phyloP scores from a whole-genome alignment of 2,797 vertebrate genomes.

The Eremophila alpestris region DNA sequence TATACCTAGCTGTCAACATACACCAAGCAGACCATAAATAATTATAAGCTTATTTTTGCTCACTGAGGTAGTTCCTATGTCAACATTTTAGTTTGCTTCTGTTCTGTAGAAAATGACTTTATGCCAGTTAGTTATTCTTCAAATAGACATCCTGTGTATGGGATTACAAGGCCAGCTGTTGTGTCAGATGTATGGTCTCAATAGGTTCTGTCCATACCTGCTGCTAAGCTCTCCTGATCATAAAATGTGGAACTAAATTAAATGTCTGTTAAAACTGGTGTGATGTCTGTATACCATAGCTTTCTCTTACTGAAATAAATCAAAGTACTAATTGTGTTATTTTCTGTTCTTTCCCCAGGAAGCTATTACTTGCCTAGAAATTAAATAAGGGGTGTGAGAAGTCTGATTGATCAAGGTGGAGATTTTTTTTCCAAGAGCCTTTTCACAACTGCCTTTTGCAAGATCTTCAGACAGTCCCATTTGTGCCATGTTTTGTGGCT shows the following conservation, averaged over 20 bases:
- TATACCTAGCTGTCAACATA: neutral
- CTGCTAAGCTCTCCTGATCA: neutral
- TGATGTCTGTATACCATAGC: neutral
- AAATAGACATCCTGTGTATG: neutral
- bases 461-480: conserved; percentile 45
- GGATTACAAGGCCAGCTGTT: neutral
- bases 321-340: conserved; percentile 14
- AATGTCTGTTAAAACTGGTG: neutral
- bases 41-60: neutral
- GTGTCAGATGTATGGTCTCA: neutral
- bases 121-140: neutral
- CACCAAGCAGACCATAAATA: neutral
- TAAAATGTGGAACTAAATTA: neutral
- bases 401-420: conserved; percentile 63
- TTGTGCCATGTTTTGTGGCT: conserved; percentile 81
- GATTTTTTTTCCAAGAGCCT: neutral
- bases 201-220: fast-evolving
- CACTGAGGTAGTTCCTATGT: neutral
- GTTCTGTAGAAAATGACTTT: neutral
- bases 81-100: neutral
- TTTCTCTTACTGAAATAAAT: neutral
- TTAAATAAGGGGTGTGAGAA: conserved; percentile 63
- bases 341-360: conserved; percentile 60
- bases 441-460: conserved; percentile 55
- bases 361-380: conserved; percentile 23